A percentile compares a stretch with the other conserved stretches of the same genome.
These are phyloP conservation scores for Papilio glaucus DNA, from an alignment of 1,140 invertebrate species.

Conservation along the genomic window DNA sequence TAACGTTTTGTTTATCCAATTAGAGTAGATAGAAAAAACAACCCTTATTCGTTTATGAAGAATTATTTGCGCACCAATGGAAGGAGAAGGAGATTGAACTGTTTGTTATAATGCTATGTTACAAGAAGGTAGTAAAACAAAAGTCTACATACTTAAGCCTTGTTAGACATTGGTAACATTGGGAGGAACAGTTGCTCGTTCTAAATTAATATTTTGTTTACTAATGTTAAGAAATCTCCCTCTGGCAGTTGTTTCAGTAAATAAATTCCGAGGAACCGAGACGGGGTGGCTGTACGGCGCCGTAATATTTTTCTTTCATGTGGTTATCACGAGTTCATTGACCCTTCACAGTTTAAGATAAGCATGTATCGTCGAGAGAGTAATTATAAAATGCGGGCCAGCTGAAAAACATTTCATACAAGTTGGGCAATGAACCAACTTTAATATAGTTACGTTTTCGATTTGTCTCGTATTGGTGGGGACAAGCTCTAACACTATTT, in stretches of 20 bases:
- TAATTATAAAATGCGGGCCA: conserved; percentile 35
- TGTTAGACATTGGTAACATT: background rate
- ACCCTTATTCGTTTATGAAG: too few relatives aligned
- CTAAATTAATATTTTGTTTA: background rate
- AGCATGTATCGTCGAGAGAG: conserved; percentile 14
- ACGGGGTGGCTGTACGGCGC: background rate
- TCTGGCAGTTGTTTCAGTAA: conserved; percentile 21
- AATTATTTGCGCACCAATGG: background rate
- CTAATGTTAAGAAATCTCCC: background rate
- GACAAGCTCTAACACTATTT: background rate
- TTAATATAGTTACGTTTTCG: too few relatives aligned
- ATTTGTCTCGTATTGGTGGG: too few relatives aligned
- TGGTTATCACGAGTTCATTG: conserved; percentile 36
- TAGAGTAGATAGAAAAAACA: too few relatives aligned
- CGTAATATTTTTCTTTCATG: conserved; percentile 24
- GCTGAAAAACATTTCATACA: background rate
- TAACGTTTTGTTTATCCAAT: too few relatives aligned
- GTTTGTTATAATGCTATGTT: background rate
- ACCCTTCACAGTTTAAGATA: conserved; percentile 28
- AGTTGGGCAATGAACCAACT: background rate
- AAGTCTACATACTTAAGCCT: too few relatives aligned
- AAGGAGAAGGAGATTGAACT: background rate
- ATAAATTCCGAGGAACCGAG: background rate
- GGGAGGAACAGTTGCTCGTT: background rate
- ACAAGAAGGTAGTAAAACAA: too few relatives aligned